Base-by-base conservation (phyloP, 2,888 invertebrate species). In the Euclidia mi region DNA sequence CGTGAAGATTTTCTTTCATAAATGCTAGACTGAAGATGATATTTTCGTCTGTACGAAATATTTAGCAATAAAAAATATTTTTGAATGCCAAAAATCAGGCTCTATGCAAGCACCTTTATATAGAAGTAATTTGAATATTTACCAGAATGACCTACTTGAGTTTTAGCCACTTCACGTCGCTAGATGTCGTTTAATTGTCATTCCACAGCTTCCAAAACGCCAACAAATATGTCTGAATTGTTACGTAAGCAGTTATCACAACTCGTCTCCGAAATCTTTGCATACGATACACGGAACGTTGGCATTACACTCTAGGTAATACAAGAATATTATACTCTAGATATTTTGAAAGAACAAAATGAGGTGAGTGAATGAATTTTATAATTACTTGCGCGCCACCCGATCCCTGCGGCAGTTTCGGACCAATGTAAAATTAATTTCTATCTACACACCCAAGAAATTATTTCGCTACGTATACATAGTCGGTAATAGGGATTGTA, bases 351-450 rank as follows among this genome's bases (percentile, higher is more conserved):
- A 66, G 64, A 69, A 63, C 64, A 60, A 71, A 79, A 76, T 73
- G 65, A 74, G 75, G 70, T 65, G 71, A 77, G 73, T 65, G 76
- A 71, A 79, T 79, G 77, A 78, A 81, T 79, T 78, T 81, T 82
- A 84, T 85, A 86, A 87, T 87, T 85, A 85, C 80, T 79, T 70
- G 79, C 65, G 65, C 65, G 70, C 59, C 57, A 59, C 57, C 62
- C 56, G 46, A 59, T 69, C 78, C 78, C 75, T 57, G 44, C 57
- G 79, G 78, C 63, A 56, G 65, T 77, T 59, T 73, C 70, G 63
- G 71, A 60, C 68, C 75, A 70, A 79, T 82, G 82, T 80, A 79
- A 86, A 84, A 87, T 87, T 85, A 86, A 88, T 87, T 86, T 86
- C 71, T 65, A 63, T 72, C 65, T 64, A 67, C 68, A 78, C 69